Base-by-base conservation (phyloP, 2,888 invertebrate species). In the Acrobasis suavella region DNA sequence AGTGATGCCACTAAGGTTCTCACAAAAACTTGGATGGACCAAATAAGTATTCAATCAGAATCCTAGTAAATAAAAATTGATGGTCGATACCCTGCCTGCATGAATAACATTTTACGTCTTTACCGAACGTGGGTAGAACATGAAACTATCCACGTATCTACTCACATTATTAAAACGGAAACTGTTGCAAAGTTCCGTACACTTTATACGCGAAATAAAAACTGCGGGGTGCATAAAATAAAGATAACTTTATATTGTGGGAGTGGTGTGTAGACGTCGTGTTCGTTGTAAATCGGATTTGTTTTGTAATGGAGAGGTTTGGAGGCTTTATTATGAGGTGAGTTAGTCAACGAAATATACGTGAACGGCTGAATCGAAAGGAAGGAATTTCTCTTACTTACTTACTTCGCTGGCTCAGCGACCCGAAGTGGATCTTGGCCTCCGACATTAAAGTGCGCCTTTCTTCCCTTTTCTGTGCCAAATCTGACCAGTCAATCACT, bases 221-320 rank as follows among this genome's bases (percentile, higher is more conserved):
- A 77, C 61, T 70, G 61, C 42, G 80, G 88, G 90, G 89, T 91
- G 91, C 84, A 90, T 90, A 90, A 89, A 88, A 90, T 90, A 89
- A 88, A 88, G 76, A 87, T 87, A 82, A 75, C 74, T 73, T 46
- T 17, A 39, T 46, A 15, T 42, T 56, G 56, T 22, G 42, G 56
- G 46, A 14, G 56, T 42, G 56, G 22, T 22, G 9, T 9, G 32
- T 51, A 52, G 7, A 42, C 17, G 39, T 56, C 56, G 42, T 56
- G 42, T 56, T 22, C 42, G 17, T 42, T 56, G 56, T 12, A 22
- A 56, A 56, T 56, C 42, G 42, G 17, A 42, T 56, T 56, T 56
- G 22, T 46, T 56, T 46, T 56, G 42, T 56, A 56, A 56, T 56
- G 42, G 56, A 56, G 56, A 56, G 17, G 56, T 46, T 12, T 39